These are phyloP conservation scores for Alaudala cheleensis DNA, from an alignment of 2,113 vertebrate genomes.

Conservation along the genomic window DNA sequence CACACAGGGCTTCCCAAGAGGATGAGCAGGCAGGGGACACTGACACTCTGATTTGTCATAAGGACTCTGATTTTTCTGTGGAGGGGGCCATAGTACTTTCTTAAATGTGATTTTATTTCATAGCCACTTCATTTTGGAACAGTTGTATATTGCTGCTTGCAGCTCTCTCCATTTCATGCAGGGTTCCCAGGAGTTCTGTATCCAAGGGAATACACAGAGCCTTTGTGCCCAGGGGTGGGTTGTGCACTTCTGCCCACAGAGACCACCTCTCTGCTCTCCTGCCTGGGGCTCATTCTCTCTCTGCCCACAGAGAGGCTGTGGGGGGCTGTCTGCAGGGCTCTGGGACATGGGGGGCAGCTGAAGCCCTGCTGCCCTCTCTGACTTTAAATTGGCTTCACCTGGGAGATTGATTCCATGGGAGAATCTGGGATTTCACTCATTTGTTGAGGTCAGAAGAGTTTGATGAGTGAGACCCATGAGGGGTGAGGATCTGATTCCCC, in stretches of 20 bases:
- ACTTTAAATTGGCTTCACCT: neutral
- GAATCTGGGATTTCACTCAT: neutral
- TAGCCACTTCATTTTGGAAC: neutral
- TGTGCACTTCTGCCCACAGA: too few species aligned
- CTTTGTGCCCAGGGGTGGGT: fast-evolving
- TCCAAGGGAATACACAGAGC: neutral
- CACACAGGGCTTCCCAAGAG: neutral
- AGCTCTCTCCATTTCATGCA: neutral
- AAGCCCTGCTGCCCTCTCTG: neutral
- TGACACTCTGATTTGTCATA: neutral
- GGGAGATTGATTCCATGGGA: neutral
- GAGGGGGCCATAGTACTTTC: neutral
- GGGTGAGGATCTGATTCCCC: neutral
- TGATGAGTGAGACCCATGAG: neutral
- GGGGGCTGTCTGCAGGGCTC: neutral
- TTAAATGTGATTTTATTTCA: neutral
- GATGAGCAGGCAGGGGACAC: neutral
- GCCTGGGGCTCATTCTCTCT: fast-evolving
- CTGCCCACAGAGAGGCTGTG: neutral
- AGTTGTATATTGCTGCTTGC: neutral
- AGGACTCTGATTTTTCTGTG: neutral
- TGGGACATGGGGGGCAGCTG: neutral
- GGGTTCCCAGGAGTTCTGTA: neutral
- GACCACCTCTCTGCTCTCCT: neutral
- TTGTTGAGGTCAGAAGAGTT: neutral